Percentiles rank a stretch among this genome's conserved stretches.
phyloP scores from a whole-genome alignment of 2,797 vertebrate species.

The Erithacus rubecula region DNA sequence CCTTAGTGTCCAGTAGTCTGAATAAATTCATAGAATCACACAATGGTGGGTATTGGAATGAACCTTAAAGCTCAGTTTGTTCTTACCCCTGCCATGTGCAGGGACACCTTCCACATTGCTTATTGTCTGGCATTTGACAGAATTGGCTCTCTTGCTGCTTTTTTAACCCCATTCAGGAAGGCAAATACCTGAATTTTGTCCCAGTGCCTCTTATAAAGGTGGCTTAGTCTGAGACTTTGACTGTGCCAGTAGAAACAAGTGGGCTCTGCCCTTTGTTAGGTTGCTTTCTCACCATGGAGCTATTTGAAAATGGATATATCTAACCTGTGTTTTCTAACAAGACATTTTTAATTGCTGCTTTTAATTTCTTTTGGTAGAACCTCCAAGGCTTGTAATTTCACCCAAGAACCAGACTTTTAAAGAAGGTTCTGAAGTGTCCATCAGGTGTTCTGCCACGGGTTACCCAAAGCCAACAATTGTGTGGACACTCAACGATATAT shows the following conservation, averaged over 20 bases:
- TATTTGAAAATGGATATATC: neutral
- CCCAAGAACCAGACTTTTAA: constrained; percentile 89
- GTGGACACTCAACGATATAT: constrained; percentile 92
- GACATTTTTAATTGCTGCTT: neutral
- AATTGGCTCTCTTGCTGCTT: neutral
- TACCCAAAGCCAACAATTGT: constrained; percentile 85
- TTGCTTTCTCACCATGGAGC: neutral
- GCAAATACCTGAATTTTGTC: neutral
- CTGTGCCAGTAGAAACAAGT: neutral
- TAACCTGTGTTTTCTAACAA: neutral
- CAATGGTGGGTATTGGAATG: neutral
- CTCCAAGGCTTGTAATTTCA: constrained; percentile 83
- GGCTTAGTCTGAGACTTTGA: neutral
- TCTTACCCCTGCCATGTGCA: neutral
- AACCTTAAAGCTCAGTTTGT: neutral
- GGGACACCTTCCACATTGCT: neutral
- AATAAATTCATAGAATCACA: neutral
- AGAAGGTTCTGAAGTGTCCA: constrained; percentile 84
- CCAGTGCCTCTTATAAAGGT: neutral
- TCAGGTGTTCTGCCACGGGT: constrained; percentile 87
- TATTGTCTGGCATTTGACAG: neutral
- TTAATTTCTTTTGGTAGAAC: constrained; percentile 75
- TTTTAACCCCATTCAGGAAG: neutral
- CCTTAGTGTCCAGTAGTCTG: neutral
- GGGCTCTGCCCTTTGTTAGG: neutral